phyloP scores from a whole-genome alignment of 2,888 invertebrate genomes.

The Andricus curvator region DNA sequence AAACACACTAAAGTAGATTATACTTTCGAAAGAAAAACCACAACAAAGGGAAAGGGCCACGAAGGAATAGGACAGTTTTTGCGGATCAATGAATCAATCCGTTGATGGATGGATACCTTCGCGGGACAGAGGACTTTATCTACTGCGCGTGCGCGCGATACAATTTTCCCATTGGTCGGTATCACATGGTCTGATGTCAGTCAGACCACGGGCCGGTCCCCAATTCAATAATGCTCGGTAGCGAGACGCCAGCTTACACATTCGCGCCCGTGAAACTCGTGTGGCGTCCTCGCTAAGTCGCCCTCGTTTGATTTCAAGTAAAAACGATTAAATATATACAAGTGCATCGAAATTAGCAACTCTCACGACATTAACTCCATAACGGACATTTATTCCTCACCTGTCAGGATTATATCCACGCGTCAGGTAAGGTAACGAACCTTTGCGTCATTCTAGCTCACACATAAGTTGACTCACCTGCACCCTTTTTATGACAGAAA shows the following conservation, averaged over 20 bases:
- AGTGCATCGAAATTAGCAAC: slow-evolving; percentile 10
- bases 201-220: slow-evolving; percentile 83
- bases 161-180: slow-evolving; percentile 82
- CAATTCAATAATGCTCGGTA: slow-evolving; percentile 76
- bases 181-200: slow-evolving; percentile 88
- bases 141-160: slow-evolving; percentile 71
- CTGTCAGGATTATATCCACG: slow-evolving; percentile 64
- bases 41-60: neutral
- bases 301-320: neutral
- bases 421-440: slow-evolving; percentile 59
- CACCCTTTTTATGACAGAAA: neutral
- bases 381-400: slow-evolving; percentile 1
- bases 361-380: neutral
- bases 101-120: neutral
- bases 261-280: slow-evolving; percentile 56
- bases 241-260: slow-evolving; percentile 68
- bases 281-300: slow-evolving; percentile 41
- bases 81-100: neutral
- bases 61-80: neutral
- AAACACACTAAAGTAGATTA: neutral
- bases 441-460: neutral
- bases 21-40: neutral
- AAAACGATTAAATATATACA: slow-evolving; percentile 23
- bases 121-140: slow-evolving; percentile 24
- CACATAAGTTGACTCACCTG: neutral